phyloP scores from a whole-genome alignment of 2,113 vertebrate species.

The Machaerirhynchus nigripectus region DNA sequence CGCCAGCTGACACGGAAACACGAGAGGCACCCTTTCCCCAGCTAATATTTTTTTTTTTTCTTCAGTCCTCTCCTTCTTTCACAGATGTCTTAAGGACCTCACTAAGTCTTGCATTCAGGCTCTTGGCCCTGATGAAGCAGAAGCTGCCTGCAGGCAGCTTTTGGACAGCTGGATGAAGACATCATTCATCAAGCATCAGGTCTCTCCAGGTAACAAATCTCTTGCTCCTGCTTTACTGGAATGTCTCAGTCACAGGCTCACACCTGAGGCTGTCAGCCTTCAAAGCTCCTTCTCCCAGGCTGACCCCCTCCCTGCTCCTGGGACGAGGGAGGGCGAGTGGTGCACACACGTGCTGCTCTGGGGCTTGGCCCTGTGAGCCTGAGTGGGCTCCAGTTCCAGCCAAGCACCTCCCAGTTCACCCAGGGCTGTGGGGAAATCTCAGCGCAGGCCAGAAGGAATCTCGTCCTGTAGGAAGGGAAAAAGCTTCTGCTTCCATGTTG shows the following conservation, averaged over 20 bases:
- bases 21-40: not conserved
- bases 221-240: conserved; percentile 49
- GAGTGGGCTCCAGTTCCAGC: not conserved
- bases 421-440: not conserved
- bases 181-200: conserved; percentile 65
- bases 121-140: conserved; percentile 19
- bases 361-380: not conserved
- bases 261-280: conserved; percentile 72
- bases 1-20: not conserved
- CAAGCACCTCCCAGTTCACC: not conserved
- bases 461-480: not conserved
- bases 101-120: not conserved
- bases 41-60: not conserved
- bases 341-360: not conserved
- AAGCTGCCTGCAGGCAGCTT: conserved; percentile 46
- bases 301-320: not conserved
- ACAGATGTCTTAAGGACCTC: conserved; percentile 1
- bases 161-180: conserved; percentile 71
- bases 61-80: not conserved
- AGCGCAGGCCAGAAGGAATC: not conserved
- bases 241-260: conserved; percentile 62
- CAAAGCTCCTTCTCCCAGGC: not conserved
- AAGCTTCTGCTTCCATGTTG: not conserved
- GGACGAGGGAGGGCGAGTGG: not conserved
- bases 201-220: conserved; percentile 64